Evolutionary conservation across 2,888 invertebrate species (phyloP).

Genomic region (Phragmatobia fuliginosa): DNA sequence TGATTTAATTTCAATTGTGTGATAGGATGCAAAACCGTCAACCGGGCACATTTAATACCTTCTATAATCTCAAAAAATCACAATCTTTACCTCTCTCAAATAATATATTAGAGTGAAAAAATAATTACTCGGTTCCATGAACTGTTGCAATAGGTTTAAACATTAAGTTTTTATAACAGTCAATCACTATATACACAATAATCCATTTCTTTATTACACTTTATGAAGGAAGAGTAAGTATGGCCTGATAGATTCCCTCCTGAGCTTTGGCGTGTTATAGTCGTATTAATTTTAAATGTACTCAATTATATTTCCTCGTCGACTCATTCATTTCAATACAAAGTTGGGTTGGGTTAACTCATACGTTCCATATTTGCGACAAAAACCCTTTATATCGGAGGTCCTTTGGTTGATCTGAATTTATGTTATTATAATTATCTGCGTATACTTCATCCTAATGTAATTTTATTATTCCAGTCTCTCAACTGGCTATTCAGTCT

Average conservation of each 20-base stretch:
- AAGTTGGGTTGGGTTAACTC: conserved; percentile 5
- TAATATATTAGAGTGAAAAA: too few species aligned
- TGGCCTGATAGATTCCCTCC: conserved; percentile 16
- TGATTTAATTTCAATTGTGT: too few species aligned
- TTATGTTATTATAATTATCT: background rate
- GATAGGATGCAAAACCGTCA: too few species aligned
- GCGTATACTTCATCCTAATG: too few species aligned
- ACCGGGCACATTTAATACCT: too few species aligned
- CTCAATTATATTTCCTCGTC: conserved; percentile 9
- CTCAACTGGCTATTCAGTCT: too few species aligned
- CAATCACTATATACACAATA: background rate
- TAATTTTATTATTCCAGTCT: too few species aligned
- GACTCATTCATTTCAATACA: conserved; percentile 11
- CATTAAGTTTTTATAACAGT: background rate
- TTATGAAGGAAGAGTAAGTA: background rate
- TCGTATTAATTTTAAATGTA: conserved; percentile 17
- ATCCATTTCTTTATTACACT: background rate
- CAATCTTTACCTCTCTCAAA: too few species aligned
- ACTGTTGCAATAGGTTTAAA: background rate
- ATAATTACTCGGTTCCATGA: background rate
- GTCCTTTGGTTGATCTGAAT: background rate
- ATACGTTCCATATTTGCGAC: background rate
- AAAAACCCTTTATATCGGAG: background rate
- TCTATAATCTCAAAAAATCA: too few species aligned
- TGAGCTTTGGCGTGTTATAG: conserved; percentile 6